Evolutionary conservation across 2,888 invertebrate species (phyloP), one percentile per base, ranked within the genome.

Genomic region (Amblyteles armatorius): DNA sequence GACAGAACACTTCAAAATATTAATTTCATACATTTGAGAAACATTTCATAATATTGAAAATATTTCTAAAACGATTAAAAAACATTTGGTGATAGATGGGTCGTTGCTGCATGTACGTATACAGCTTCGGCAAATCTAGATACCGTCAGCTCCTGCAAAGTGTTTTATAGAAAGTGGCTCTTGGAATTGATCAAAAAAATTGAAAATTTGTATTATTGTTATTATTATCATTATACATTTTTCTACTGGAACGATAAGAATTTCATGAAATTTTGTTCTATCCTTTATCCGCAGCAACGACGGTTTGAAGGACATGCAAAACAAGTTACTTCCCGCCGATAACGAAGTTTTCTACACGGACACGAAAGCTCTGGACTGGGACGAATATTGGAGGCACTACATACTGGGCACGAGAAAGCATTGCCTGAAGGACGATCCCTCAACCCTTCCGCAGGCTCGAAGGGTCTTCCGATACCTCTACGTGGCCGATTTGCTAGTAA

Each of bases 351-450:
- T 95, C 90, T 94, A 94, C 88, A 93, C 93, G 91, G 94, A 94
- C 86, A 92, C 93, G 16, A 94, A 94, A 78, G 94, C 94, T 65
- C 91, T 96, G 1, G 94, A 96, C 88, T 96, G 96, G 95, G 95
- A 96, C 77, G 93, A 95, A 0, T 98, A 96, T 91, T 92, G 97
- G 87, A 94, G 95, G 88, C 95, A 94, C 91, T 98, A 98, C 91
- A 96, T 98, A 44, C 95, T 97, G 86, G 99, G 98, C 0, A 96
- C 97, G n/a, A 95, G 98, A 19, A 96, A 96, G 88, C 98, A 96
- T 92, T 97, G 97, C 90, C 94, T 98, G 80, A 98, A 98, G 87
- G 99, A 99, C 89, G 97, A 97, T 89, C 96, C 96, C 0, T 95
- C 96, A 11, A 97, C 97, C 0, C 91, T 98, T 29, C 97, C 98